These are phyloP conservation scores for Oscheius sp. DNA, from an alignment of 2,888 invertebrate genomes.

Conservation along the genomic window DNA sequence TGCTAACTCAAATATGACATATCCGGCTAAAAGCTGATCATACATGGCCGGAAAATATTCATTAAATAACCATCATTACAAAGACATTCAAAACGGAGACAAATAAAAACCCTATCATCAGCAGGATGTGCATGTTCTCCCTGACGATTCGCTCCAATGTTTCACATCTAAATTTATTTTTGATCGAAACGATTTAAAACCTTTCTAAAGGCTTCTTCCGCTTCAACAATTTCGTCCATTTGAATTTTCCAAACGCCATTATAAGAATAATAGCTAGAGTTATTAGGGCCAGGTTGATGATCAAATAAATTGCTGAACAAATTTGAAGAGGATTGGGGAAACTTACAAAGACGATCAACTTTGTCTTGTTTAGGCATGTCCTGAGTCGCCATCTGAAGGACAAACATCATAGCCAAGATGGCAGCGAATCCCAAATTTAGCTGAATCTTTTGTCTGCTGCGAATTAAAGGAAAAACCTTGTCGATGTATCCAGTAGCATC, in stretches of 20 bases:
- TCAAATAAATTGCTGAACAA: neutral
- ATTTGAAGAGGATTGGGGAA: neutral
- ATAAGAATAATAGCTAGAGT: neutral
- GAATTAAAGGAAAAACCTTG: neutral
- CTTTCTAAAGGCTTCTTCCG: neutral
- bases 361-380: constrained; percentile 5
- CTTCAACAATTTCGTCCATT: neutral
- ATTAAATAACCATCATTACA: neutral
- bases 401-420: constrained; percentile 10
- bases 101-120: neutral
- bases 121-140: neutral
- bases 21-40: too few relatives aligned
- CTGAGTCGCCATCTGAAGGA: constrained; percentile 21
- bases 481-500: neutral
- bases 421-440: constrained; percentile 12
- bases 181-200: neutral
- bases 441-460: neutral
- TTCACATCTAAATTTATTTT: neutral
- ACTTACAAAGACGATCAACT: neutral
- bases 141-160: neutral
- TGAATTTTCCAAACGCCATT: neutral
- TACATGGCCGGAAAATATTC: too few relatives aligned
- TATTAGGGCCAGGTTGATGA: neutral
- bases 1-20: neutral
- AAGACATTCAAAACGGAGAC: neutral